These are phyloP conservation scores for Parotocinclus haroldoi DNA, from an alignment of 2,797 vertebrate genomes.

Conservation along the genomic window DNA sequence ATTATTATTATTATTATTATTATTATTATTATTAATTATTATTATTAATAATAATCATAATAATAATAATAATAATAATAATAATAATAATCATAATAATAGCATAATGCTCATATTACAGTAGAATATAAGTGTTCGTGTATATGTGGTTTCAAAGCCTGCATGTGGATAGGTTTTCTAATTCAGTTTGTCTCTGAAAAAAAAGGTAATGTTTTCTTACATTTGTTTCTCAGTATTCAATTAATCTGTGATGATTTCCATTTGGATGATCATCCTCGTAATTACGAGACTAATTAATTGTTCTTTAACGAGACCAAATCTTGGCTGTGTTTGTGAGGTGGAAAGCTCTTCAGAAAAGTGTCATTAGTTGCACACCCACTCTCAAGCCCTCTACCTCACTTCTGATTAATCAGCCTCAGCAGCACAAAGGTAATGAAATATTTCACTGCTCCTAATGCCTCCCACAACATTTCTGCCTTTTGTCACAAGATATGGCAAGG, in stretches of 20 bases:
- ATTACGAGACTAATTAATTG: conserved; percentile 37
- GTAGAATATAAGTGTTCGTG: neutral
- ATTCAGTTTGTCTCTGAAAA: conserved; percentile 14
- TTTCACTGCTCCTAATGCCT: conserved; percentile 59
- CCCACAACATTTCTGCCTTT: conserved; percentile 33
- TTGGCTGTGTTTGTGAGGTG: conserved; percentile 35
- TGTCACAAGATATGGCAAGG: conserved; percentile 35
- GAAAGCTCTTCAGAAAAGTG: conserved; percentile 46
- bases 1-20: neutral
- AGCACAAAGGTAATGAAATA: conserved; percentile 65
- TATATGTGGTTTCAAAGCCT: neutral
- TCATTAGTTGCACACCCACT: conserved; percentile 63
- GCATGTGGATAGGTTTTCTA: conserved; percentile 4
- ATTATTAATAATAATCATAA: conserved; percentile 51
- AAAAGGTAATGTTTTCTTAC: conserved; percentile 36
- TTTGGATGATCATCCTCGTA: conserved; percentile 27
- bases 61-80: neutral
- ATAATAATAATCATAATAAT: no score
- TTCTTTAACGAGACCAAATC: conserved; percentile 36
- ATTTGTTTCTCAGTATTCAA: conserved; percentile 39
- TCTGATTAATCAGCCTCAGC: conserved; percentile 73
- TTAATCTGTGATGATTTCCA: conserved; percentile 33
- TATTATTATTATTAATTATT: conserved; percentile 43
- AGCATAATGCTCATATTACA: no score
- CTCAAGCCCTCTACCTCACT: conserved; percentile 63